Percentiles rank a stretch among this genome's conserved stretches.
These are phyloP conservation scores for Abramis brama DNA, from an alignment of 2,113 vertebrate species.

Conservation along the genomic window DNA sequence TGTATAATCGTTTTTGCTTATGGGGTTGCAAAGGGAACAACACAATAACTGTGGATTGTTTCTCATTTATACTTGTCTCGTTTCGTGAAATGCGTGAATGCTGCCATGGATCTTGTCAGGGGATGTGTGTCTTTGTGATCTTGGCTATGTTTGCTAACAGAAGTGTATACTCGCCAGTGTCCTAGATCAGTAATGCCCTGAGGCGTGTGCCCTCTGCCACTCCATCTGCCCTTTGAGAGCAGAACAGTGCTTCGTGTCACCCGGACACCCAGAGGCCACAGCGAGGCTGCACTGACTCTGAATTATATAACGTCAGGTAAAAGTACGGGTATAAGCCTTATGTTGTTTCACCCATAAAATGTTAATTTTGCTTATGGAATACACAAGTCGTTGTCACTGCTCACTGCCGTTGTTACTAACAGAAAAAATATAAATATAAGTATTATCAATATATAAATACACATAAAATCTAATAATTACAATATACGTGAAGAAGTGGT, in stretches of 20 bases:
- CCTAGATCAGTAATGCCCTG: constrained; percentile 41
- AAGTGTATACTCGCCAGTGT: constrained; percentile 39
- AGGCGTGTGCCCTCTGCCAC: constrained; percentile 54
- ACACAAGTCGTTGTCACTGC: too few relatives aligned
- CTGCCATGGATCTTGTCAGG: background rate
- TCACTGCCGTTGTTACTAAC: too few relatives aligned
- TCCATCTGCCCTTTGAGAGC: constrained; percentile 47
- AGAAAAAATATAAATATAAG: too few relatives aligned
- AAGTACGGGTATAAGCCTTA: background rate
- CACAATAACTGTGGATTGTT: constrained; percentile 5
- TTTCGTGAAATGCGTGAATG: constrained; percentile 2
- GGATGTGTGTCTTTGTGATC: constrained; percentile 17
- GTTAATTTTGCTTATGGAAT: too few relatives aligned
- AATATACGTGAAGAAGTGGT: too few relatives aligned
- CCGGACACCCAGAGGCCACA: constrained; percentile 9
- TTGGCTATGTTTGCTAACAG: constrained; percentile 38
- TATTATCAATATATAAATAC: too few relatives aligned
- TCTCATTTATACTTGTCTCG: constrained; percentile 19
- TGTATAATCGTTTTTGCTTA: constrained; percentile 21
- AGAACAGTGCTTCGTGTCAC: background rate
- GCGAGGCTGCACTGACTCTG: background rate
- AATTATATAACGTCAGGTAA: background rate
- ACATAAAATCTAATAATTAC: too few relatives aligned
- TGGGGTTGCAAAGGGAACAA: background rate
- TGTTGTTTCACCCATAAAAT: too few relatives aligned